phyloP scores from a whole-genome alignment of 53 echinoderm and acorn worm species.

The Antedon mediterranea region DNA sequence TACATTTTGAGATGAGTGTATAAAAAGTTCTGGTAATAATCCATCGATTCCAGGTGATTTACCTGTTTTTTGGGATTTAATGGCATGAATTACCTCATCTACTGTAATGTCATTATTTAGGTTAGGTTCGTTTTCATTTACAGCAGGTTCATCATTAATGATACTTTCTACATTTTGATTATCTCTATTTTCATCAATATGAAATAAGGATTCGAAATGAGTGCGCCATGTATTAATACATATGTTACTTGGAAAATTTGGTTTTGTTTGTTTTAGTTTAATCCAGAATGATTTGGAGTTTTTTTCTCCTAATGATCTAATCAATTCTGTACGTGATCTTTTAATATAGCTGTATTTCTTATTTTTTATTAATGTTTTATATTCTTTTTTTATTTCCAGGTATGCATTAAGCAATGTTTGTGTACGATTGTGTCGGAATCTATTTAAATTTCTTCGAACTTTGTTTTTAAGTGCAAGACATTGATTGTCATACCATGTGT shows the following conservation, averaged over 20 bases:
- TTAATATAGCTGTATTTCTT: not conserved
- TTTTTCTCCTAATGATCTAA: not conserved
- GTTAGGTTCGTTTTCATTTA: not conserved
- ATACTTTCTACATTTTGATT: not conserved
- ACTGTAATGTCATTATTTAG: not conserved
- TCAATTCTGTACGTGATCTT: not conserved
- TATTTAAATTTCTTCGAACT: not conserved
- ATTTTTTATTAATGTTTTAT: not conserved
- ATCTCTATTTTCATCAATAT: not conserved
- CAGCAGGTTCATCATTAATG: not conserved
- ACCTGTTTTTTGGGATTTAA: not conserved
- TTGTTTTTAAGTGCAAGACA: not conserved
- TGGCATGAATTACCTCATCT: not conserved
- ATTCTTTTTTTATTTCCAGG: not conserved
- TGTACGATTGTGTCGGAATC: not conserved
- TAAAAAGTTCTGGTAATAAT: not conserved
- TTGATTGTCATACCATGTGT: not conserved
- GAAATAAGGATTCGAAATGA: not conserved
- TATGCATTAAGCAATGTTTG: not conserved
- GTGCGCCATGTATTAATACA: not conserved
- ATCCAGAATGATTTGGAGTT: not conserved
- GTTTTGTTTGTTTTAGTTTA: not conserved
- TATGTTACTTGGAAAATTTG: not conserved
- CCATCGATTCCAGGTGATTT: not conserved
- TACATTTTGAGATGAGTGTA: not conserved